Base-by-base conservation (phyloP, 2,797 vertebrate genomes). In the Gymnocypris eckloni region DNA sequence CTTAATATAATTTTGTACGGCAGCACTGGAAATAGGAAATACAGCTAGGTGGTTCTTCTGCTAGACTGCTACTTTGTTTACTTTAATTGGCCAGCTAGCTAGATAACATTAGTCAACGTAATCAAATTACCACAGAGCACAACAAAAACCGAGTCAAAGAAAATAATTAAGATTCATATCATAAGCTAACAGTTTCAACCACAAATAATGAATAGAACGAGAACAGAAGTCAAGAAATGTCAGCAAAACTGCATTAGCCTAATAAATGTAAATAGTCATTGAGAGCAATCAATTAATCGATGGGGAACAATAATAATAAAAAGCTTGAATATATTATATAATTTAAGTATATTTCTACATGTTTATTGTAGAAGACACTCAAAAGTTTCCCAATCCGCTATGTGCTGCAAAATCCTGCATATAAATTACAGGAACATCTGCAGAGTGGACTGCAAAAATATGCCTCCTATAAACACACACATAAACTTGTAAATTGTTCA, bases 401-500 rank as follows among this genome's bases (percentile, higher is more conserved):
- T 81, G 4, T 69, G 28, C 61, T 59, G 18, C 70, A 64, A 87
- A 87, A 90, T 86, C 86, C 84, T 81, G 75, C 79, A 81, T 83
- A 81, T 86, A 81, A 87, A 88, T 86, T 66, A 80, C 25, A 85
- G 41, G 48, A 87, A 83, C 70, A 85, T 83, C 86, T 84, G 72
- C 39, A 59, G 76, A 72, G 76, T 81, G 76, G 82, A 83, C 85
- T 77, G 56, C 59, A 45, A 85, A 61, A 79, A 48, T 39, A 43
- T 79, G 45, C 78, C 79, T 79, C 15, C 64, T 28, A 61, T 59
- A 72, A 59, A 48, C 43, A 20, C 64, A 33, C 64, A 67, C 39
- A 79, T 9, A 69, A 85, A 86, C 80, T 81, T 87, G 80, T 75
- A 87, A 89, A 86, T 80, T 87, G 81, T 84, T 76, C 85, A 82